A percentile compares a stretch with the other conserved stretches of the same genome.
phyloP scores from a whole-genome alignment of 1,140 invertebrate genomes.

The Heliothis virescens region DNA sequence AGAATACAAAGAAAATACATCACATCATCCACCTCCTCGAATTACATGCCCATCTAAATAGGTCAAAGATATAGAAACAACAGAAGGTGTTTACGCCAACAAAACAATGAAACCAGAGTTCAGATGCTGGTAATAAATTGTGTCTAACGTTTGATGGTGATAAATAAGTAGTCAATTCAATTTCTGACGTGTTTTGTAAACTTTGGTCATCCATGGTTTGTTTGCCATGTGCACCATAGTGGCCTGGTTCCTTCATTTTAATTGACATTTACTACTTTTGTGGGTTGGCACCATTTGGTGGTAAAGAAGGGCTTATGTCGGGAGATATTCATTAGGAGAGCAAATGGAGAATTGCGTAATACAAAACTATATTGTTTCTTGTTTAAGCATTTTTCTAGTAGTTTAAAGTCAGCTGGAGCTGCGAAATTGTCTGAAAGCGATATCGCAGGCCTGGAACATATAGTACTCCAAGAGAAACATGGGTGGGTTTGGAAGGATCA shows the following conservation, averaged over 20 bases:
- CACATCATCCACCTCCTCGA: not conserved
- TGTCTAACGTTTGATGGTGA: not conserved
- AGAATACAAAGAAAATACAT: not conserved
- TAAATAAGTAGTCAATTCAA: conserved; percentile 27
- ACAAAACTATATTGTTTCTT: too few relatives aligned
- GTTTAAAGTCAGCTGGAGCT: too few relatives aligned
- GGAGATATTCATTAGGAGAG: too few relatives aligned
- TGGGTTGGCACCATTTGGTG: not conserved
- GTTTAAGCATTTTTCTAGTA: too few relatives aligned
- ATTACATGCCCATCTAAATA: not conserved
- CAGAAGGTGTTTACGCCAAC: conserved; percentile 6
- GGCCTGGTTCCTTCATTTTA: conserved; percentile 13
- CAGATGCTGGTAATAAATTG: not conserved
- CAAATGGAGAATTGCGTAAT: too few relatives aligned
- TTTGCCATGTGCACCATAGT: not conserved
- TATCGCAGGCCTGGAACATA: too few relatives aligned
- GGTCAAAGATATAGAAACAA: conserved; percentile 1
- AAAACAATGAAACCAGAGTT: conserved; percentile 8
- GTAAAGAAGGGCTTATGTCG: too few relatives aligned
- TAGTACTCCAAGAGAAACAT: too few relatives aligned
- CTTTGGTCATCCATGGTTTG: conserved; percentile 8
- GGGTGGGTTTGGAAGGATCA: too few relatives aligned
- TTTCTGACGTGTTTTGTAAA: conserved; percentile 31
- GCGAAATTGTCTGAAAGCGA: too few relatives aligned
- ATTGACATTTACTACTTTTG: conserved; percentile 9